These are phyloP conservation scores for Homarus gammarus DNA, from an alignment of 2,888 invertebrate genomes.

Conservation along the genomic window DNA sequence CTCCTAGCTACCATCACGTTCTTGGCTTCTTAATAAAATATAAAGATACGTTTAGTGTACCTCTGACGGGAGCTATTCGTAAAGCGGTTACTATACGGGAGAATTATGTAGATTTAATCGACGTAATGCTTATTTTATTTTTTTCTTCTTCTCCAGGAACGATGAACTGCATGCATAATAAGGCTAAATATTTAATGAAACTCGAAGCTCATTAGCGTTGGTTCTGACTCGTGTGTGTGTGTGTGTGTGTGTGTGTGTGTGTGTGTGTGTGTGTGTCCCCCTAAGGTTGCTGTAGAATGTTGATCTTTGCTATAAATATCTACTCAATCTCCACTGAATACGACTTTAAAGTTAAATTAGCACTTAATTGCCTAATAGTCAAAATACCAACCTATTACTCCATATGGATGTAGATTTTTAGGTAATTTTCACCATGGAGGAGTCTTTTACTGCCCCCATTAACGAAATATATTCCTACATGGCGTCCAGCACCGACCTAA, in stretches of 20 bases:
- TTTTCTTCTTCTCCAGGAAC: background rate
- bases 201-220: background rate
- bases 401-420: too few relatives aligned
- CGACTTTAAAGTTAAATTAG: background rate
- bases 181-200: background rate
- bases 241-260: too few relatives aligned
- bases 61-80: background rate
- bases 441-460: too few relatives aligned
- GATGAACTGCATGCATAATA: slow-evolving; percentile 1
- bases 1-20: too few relatives aligned
- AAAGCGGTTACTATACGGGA: background rate
- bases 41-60: background rate
- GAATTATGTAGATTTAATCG: background rate
- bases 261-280: too few relatives aligned
- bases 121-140: background rate
- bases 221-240: background rate
- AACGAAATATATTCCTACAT: too few relatives aligned
- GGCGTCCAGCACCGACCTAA: too few relatives aligned
- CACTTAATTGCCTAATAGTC: background rate
- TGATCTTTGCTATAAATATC: background rate
- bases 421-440: too few relatives aligned
- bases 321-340: background rate
- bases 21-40: too few relatives aligned
- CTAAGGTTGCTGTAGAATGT: background rate
- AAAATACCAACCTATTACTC: background rate